Base-by-base conservation (phyloP, 2,888 invertebrate genomes). In the Lypha dubia region DNA sequence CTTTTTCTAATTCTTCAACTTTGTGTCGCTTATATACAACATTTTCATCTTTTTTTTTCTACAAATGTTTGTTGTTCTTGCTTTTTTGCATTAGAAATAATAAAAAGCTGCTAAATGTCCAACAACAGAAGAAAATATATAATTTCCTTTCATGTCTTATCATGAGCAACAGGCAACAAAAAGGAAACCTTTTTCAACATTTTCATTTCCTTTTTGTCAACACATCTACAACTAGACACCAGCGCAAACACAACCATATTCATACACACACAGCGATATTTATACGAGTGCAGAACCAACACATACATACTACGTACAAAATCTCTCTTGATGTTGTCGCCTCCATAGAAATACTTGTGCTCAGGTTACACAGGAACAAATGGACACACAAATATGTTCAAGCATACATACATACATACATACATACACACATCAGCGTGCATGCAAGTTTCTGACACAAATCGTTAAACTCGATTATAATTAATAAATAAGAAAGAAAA, bases 181-280 rank as follows among this genome's bases (percentile, higher is more conserved):
- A 80, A 70, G 82, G 77, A 73, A 80, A 79, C 70, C 51, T 79
- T 79, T n/a, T 74, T 68, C 70, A 84, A 79, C 80, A 86, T 84
- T 81, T 83, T 75, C 80, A 86, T 86, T 86, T 84, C 87, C 84
- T 86, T 77, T 83, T 70, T 58, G 75, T 60, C 80, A 77, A 73
- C 75, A 62, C 81, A 70, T 68, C 63, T 63, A 28, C 63, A 79
- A 56, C 56, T 65, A 56, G 35, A 68, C 38, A 60, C 41, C 13
- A 63, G 38, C 44, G 58, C 15, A 24, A 28, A 41, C 24, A 63
- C n/a, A n/a, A n/a, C n/a, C n/a, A n/a, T n/a, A n/a, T n/a, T n/a
- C n/a, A n/a, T n/a, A n/a, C n/a, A n/a, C n/a, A n/a, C 44, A 8
- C 17, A n/a, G 8, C n/a, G 3, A n/a, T 28, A 56, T 8, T 8